Evolutionary conservation across 2,797 vertebrate species (phyloP), one percentile per base, ranked within the genome.

Genomic region (Anabas testudineus): DNA sequence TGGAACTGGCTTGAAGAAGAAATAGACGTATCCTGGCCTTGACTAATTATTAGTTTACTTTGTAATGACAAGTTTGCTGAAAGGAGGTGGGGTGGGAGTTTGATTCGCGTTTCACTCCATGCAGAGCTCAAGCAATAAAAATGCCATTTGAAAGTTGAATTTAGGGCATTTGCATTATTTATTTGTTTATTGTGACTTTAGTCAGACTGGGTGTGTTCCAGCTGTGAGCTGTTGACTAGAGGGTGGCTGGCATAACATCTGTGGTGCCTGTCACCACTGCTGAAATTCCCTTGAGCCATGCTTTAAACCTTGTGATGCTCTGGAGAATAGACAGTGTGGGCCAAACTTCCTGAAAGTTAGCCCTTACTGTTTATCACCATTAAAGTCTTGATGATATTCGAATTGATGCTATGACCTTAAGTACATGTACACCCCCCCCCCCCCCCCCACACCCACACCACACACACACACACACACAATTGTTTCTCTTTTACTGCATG

Each of bases 131-230:
- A 66, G 64, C 62, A 53, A 63, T 65, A 58, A 32, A 67, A 52
- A 45, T 16, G 14, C 10, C 18, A 43, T 74, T 56, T 66, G 19
- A 65, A 70, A 73, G 46, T 52, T 62, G 51, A 65, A 79, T 74
- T 71, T 37, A 39, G 72, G 71, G 41, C 60, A 52, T 74, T 76
- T 88, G 68, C 72, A 84, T 81, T 73, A 80, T 86, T 80, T 75
- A 82, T 77, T 65, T 74, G 54, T 81, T 73, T 64, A 55, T 80
- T 83, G 65, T 83, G 55, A 71, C 56, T 81, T 66, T 37, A 65
- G 72, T 75, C 58, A 58, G 54, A 48, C 51, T 81, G 79, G 49
- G 51, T 67, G 57, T 53, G 51, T 69, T 87, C 78, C 69, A 82
- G 71, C 78, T 82, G 71, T 66, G 74, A 77, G 67, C 48, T 58